Base-by-base conservation (phyloP, 2,113 vertebrate species). In the Ceratotherium simum region DNA sequence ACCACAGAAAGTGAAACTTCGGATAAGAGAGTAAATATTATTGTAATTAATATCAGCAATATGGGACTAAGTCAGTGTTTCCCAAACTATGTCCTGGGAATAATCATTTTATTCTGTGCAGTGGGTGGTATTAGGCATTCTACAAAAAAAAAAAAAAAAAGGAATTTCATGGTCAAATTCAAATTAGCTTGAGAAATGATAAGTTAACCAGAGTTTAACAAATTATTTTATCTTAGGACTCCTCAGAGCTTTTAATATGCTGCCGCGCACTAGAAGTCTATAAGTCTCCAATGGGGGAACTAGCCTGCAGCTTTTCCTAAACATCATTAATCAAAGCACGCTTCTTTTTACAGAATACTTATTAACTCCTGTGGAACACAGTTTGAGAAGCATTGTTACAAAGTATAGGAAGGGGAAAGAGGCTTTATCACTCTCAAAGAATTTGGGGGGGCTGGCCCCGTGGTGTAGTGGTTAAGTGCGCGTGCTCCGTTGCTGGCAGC, bases 191-290 rank as follows among this genome's bases (percentile, higher is more conserved):
- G 51, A 60, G 25, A 87, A 93, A 88, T 36, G 29, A 82, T 33
- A 73, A 11, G 18, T 60, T 51, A 65, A 76, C 48, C 60, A 86
- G 73, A 85, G 8, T 86, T 94, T 20, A 72, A 81, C 11, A 13
- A 48, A 23, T 10, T 25, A n/a, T 36, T 83, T 56, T 12, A 25
- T 78, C 36, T 2, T 3, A 69, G 75, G 48, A 23, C 36, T 73
- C 20, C 75, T 92, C 42, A 0, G 20, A 76, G 42, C 60, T 67
- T 60, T 86, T 29, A 3, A 33, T 12, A 8, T 0, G 20, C 33
- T 73, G 31, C 21, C 0, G 0, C 4, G 2, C 29, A 6, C 29
- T 12, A 0, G 9, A 0, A 14, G 56, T 56, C 75, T 12, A 0
- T 13, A 0, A 14, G 64, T 56, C 62, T 78, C 87, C 91, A 46